phyloP scores from a whole-genome alignment of 2,888 invertebrate species.

The Scaptomyza polygonia region DNA sequence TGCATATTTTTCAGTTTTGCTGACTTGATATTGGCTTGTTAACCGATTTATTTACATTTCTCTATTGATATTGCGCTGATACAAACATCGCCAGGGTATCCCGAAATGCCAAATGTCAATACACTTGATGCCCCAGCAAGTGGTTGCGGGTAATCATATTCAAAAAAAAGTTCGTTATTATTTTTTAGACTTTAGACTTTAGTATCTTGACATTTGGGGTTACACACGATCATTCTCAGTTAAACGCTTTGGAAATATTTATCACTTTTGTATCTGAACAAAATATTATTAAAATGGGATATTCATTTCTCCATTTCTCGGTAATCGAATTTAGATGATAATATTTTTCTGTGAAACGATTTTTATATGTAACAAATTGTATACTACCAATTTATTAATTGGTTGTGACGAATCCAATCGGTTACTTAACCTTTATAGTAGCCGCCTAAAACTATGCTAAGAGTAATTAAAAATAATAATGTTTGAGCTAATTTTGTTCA shows the following conservation, averaged over 20 bases:
- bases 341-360: not conserved
- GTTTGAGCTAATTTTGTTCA: no score
- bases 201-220: conserved; percentile 7
- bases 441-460: conserved; percentile 23
- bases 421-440: not conserved
- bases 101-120: conserved; percentile 29
- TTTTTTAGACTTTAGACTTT: conserved; percentile 25
- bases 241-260: not conserved
- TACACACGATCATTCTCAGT: not conserved
- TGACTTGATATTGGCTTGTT: conserved; percentile 40
- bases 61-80: conserved; percentile 29
- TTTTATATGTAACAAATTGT: no score
- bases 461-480: not conserved
- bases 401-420: not conserved
- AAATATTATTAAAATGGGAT: not conserved
- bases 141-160: conserved; percentile 7
- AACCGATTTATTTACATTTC: conserved; percentile 40
- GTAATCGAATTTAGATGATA: no score
- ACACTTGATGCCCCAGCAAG: conserved; percentile 2
- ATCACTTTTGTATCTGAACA: not conserved
- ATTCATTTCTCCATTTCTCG: not conserved
- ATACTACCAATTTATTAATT: not conserved
- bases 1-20: conserved; percentile 26
- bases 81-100: conserved; percentile 6
- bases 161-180: not conserved